These are phyloP conservation scores for Pachycephus smyrnensis DNA, from an alignment of 2,888 invertebrate species.

Conservation along the genomic window DNA sequence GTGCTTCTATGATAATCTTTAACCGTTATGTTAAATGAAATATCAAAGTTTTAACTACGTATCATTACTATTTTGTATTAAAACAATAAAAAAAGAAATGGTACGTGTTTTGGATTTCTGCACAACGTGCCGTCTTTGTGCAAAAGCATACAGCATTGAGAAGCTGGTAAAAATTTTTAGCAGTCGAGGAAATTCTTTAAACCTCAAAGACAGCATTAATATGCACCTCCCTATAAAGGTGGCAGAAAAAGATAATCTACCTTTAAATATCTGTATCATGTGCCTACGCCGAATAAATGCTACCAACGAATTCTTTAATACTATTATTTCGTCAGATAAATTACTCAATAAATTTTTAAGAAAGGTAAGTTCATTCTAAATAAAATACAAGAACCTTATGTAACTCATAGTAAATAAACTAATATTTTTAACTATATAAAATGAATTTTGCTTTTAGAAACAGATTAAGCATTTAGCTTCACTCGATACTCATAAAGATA, in stretches of 20 bases:
- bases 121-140: slow-evolving; percentile 18
- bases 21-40: background rate
- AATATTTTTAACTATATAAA: background rate
- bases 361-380: slow-evolving; percentile 12
- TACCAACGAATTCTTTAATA: slow-evolving; percentile 17
- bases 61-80: background rate
- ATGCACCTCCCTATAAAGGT: slow-evolving; percentile 18
- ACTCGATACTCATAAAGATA: background rate
- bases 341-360: slow-evolving; percentile 15
- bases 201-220: slow-evolving; percentile 14
- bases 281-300: slow-evolving; percentile 18
- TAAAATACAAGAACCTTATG: background rate
- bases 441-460: background rate
- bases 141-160: slow-evolving; percentile 19
- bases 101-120: slow-evolving; percentile 18
- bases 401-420: background rate
- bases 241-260: slow-evolving; percentile 15
- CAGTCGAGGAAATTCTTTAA: slow-evolving; percentile 16
- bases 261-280: slow-evolving; percentile 18
- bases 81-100: slow-evolving; percentile 9
- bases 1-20: background rate
- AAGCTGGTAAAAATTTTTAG: slow-evolving; percentile 22
- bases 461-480: background rate
- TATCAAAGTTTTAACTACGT: background rate
- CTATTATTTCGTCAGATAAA: slow-evolving; percentile 14